These are phyloP conservation scores for Drosophila imparisetae DNA, from an alignment of 2,888 invertebrate species.

Conservation along the genomic window DNA sequence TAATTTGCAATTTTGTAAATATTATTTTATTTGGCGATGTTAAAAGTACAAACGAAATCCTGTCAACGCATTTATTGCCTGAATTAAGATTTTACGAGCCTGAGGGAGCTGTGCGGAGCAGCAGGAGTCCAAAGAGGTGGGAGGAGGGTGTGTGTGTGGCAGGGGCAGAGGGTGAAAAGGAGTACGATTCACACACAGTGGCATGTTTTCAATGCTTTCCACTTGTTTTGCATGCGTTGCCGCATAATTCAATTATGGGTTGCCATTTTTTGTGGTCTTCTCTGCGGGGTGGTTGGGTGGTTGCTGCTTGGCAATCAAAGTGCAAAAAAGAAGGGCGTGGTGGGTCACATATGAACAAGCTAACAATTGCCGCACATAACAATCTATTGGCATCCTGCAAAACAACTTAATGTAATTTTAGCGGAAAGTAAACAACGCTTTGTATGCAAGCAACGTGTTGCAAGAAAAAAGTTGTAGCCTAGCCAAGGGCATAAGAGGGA, in stretches of 20 bases:
- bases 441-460: conserved; percentile 73
- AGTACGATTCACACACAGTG: conserved; percentile 3
- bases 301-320: conserved; percentile 55
- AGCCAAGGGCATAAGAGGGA: not conserved
- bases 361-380: conserved; percentile 59
- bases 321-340: conserved; percentile 13
- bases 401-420: conserved; percentile 82
- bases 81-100: conserved; percentile 42
- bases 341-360: conserved; percentile 41
- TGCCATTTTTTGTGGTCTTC: conserved; percentile 48
- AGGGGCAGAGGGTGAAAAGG: not conserved
- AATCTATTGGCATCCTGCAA: conserved; percentile 79
- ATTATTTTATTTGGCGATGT: not conserved
- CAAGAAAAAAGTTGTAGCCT: conserved; percentile 22
- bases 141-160: not conserved
- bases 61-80: conserved; percentile 24
- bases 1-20: not conserved
- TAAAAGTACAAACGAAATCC: not conserved
- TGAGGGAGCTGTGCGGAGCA: conserved; percentile 9
- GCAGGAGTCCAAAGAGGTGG: not conserved
- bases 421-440: conserved; percentile 79
- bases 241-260: conserved; percentile 70
- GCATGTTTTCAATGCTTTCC: conserved; percentile 45
- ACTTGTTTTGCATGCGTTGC: conserved; percentile 60
- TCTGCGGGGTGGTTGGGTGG: not conserved